These are phyloP conservation scores for Oreotrochilus melanogaster DNA, from an alignment of 2,113 vertebrate species.

Conservation along the genomic window DNA sequence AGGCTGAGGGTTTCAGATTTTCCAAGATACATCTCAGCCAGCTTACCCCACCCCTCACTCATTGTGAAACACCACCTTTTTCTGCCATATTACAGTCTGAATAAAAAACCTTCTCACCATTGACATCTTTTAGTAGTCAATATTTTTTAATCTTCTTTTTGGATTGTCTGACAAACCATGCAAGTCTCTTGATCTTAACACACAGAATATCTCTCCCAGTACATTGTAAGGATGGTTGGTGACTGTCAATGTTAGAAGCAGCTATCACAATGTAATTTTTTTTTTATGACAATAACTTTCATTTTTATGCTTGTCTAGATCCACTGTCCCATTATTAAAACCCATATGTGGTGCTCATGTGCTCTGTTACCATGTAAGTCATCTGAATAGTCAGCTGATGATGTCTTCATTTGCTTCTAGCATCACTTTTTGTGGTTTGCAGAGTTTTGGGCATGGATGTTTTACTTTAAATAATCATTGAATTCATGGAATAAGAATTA, in stretches of 20 bases:
- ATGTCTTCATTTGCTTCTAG: constrained; percentile 3
- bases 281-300: neutral
- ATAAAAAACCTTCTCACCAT: neutral
- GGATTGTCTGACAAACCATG: neutral
- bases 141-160: neutral
- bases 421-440: neutral
- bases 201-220: neutral
- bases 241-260: neutral
- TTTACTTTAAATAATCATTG: constrained; percentile 43
- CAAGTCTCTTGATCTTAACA: neutral
- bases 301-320: constrained; percentile 2
- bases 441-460: neutral
- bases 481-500: constrained; percentile 40
- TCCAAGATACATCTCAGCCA: neutral
- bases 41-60: neutral
- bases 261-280: neutral
- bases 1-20: neutral
- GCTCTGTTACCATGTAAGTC: neutral
- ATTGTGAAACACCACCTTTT: neutral
- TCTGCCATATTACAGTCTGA: neutral
- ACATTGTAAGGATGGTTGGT: neutral
- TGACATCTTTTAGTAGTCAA: neutral
- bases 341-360: neutral
- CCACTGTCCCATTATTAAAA: neutral
- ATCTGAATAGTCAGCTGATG: neutral